Evolutionary conservation across 2,888 invertebrate species (phyloP).

Genomic region (Pemphredon lugubris): DNA sequence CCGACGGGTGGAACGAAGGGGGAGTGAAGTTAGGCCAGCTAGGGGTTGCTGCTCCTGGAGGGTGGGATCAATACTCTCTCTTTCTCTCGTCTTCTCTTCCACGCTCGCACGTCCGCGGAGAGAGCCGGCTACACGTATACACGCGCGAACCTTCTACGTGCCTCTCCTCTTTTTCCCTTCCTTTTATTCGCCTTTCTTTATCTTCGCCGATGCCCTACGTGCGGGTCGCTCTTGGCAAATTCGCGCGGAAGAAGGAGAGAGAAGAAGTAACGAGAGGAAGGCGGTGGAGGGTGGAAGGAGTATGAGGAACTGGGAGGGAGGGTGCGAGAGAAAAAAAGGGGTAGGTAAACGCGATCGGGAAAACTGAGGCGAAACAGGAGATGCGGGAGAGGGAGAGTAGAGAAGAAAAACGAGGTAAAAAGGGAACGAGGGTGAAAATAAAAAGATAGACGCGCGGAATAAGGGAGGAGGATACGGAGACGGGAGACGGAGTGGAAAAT

Average conservation of each 20-base stretch:
- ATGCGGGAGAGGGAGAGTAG: background rate
- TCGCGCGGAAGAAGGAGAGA: conserved; percentile 17
- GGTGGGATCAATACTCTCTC: conserved; percentile 80
- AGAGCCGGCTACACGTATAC: conserved; percentile 37
- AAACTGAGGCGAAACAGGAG: background rate
- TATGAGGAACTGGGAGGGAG: background rate
- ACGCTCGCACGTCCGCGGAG: conserved; percentile 55
- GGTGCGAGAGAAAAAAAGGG: conserved; percentile 2
- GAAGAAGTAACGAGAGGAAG: background rate
- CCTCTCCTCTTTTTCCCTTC: conserved; percentile 33
- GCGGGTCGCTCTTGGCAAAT: conserved; percentile 34
- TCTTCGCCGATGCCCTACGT: conserved; percentile 39
- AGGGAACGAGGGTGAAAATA: too few relatives aligned
- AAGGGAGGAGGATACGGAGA: background rate
- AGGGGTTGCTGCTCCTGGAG: conserved; percentile 77
- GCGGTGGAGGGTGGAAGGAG: background rate
- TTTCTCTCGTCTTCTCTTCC: conserved; percentile 75
- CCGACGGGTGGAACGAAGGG: conserved; percentile 80
- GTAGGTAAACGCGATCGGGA: background rate
- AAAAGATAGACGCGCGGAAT: background rate
- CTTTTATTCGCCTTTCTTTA: conserved; percentile 44
- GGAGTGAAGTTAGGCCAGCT: conserved; percentile 81
- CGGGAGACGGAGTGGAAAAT: background rate
- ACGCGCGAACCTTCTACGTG: conserved; percentile 31
- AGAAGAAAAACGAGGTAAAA: background rate